Evolutionary conservation across 2,888 invertebrate genomes (phyloP).

Genomic region (Liposcelis brunnea): DNA sequence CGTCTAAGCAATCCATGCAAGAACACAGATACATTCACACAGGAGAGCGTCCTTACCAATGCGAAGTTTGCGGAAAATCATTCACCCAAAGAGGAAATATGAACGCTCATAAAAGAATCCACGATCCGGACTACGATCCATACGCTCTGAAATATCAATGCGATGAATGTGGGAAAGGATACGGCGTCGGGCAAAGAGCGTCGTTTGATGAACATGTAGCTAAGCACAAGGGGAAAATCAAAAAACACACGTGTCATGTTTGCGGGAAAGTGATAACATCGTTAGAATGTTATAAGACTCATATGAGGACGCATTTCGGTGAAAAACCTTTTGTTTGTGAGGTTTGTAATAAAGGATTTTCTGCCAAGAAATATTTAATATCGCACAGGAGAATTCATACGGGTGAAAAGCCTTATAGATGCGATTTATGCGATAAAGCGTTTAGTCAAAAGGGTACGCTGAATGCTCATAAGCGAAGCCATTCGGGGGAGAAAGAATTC

Average conservation of each 20-base stretch:
- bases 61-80: conserved; percentile 9
- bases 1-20: conserved; percentile 9
- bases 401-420: conserved; percentile 14
- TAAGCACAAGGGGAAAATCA: not conserved
- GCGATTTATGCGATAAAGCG: conserved; percentile 13
- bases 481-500: not conserved
- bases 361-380: not conserved
- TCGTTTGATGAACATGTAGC: not conserved
- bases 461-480: not conserved
- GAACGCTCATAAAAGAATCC: not conserved
- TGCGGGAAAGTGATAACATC: not conserved
- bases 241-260: not conserved
- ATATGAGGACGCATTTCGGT: not conserved
- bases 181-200: not conserved
- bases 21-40: conserved; percentile 11
- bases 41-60: conserved; percentile 9
- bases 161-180: not conserved
- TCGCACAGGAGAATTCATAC: not conserved
- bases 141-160: not conserved
- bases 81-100: not conserved
- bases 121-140: not conserved
- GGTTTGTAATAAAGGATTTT: not conserved
- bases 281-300: not conserved
- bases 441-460: conserved; percentile 13
- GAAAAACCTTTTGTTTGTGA: not conserved